phyloP scores from a whole-genome alignment of 2,797 vertebrate genomes.

The Chrysolophus pictus region DNA sequence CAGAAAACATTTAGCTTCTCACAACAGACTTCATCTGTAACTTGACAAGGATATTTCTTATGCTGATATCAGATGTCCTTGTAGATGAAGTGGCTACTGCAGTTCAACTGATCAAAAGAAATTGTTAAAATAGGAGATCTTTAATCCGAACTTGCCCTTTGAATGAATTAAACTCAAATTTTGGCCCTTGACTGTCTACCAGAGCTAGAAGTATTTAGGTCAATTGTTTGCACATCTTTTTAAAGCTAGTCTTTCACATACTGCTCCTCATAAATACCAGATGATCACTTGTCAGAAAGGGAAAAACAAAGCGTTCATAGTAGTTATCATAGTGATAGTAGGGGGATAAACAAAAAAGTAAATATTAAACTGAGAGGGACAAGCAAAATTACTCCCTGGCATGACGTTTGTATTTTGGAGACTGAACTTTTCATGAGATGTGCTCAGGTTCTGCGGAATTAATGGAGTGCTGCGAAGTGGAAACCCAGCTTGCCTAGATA shows the following conservation, averaged over 20 bases:
- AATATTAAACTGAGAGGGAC: constrained; percentile 32
- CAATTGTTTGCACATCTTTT: background rate
- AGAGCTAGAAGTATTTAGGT: constrained; percentile 36
- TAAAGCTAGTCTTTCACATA: background rate
- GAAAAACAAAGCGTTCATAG: background rate
- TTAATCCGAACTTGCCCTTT: background rate
- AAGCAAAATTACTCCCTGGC: constrained; percentile 27
- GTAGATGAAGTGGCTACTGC: background rate
- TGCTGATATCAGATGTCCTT: background rate
- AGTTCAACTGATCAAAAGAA: background rate
- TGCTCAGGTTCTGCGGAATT: constrained; percentile 38
- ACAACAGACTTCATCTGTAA: background rate
- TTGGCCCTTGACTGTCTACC: background rate
- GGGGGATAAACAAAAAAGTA: constrained; percentile 42
- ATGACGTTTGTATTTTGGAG: constrained; percentile 40
- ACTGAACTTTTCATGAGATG: constrained; percentile 30
- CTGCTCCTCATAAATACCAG: constrained; percentile 41
- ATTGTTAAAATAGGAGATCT: background rate
- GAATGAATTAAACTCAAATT: constrained; percentile 21
- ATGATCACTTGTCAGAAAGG: constrained; percentile 21
- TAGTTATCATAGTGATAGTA: background rate
- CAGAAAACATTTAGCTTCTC: background rate
- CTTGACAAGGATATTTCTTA: background rate
- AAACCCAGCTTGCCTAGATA: constrained; percentile 40
- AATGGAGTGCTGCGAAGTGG: constrained; percentile 45